Conservation (phyloP, 2,797 vertebrate species). For the Poecilia wingei region DNA sequence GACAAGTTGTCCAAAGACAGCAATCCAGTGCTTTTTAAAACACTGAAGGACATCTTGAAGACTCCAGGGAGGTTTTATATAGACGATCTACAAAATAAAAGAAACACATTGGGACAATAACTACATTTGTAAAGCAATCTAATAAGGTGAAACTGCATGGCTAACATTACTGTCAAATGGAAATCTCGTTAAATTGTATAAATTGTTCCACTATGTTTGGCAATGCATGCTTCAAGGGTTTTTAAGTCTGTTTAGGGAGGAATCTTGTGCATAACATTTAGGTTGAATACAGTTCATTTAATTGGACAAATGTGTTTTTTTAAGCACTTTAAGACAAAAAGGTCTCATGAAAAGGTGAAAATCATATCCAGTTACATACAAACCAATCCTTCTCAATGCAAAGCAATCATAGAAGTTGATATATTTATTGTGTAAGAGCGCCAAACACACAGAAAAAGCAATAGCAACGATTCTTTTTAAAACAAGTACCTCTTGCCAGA, state of each 20-base stretch:
- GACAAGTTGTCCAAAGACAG: conserved; percentile 89
- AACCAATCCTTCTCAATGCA: not conserved
- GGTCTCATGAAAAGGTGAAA: not conserved
- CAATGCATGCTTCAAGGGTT: not conserved
- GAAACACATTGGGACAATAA: not conserved
- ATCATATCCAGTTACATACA: no score
- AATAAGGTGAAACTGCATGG: not conserved
- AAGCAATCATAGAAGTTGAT: not conserved
- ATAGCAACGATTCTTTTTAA: not conserved
- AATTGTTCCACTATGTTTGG: not conserved
- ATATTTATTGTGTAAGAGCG: not conserved
- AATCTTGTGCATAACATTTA: not conserved
- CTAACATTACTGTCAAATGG: not conserved
- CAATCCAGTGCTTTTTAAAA: conserved; percentile 92
- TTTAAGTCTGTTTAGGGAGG: not conserved
- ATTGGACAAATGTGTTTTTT: not conserved
- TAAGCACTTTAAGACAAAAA: not conserved
- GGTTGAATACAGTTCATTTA: not conserved
- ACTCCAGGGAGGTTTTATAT: conserved; percentile 91
- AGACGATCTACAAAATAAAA: conserved; percentile 82
- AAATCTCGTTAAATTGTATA: not conserved
- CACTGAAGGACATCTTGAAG: conserved; percentile 86
- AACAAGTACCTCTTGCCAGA: conserved; percentile 88
- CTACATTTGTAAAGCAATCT: not conserved
- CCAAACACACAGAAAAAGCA: not conserved